These are phyloP conservation scores for Denticeps clupeoides DNA, from an alignment of 2,797 vertebrate genomes.

Conservation along the genomic window DNA sequence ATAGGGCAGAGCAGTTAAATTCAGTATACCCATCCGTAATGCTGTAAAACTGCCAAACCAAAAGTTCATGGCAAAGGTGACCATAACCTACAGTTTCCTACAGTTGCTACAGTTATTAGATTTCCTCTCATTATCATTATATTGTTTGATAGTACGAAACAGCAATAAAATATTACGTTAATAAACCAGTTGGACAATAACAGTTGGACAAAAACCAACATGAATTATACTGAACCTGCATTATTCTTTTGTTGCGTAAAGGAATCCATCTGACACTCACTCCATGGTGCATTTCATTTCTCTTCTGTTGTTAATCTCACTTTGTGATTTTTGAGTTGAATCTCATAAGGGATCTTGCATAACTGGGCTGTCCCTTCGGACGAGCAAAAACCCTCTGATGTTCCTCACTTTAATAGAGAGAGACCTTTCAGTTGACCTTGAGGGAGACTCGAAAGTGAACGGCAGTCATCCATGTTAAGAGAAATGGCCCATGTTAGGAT, in stretches of 20 bases:
- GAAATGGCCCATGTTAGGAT: conserved; percentile 53
- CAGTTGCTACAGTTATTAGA: no score
- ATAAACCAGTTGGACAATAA: conserved; percentile 44
- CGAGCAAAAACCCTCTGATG: no score
- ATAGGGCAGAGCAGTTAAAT: no score
- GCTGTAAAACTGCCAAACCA: no score
- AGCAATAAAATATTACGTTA: no score
- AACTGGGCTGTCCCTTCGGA: no score
- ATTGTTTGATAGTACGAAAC: no score
- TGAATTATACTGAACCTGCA: conserved; percentile 42
- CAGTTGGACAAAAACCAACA: conserved; percentile 33
- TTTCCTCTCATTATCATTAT: no score
- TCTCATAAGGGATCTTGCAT: not conserved
- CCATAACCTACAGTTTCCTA: no score
- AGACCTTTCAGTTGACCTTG: conserved; percentile 48
- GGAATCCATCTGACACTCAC: conserved; percentile 43
- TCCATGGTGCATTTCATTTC: conserved; percentile 50
- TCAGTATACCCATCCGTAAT: no score
- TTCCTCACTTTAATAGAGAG: conserved; percentile 12
- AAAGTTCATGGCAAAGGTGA: no score
- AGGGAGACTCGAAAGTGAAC: conserved; percentile 41
- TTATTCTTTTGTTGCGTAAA: conserved; percentile 32
- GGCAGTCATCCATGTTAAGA: conserved; percentile 52
- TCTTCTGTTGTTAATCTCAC: conserved; percentile 46
- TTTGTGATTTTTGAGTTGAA: conserved; percentile 7